Percentiles rank a stretch among this genome's conserved stretches.
These are phyloP conservation scores for Dipus sagitta DNA, from an alignment of 2,797 vertebrate genomes.

Conservation along the genomic window DNA sequence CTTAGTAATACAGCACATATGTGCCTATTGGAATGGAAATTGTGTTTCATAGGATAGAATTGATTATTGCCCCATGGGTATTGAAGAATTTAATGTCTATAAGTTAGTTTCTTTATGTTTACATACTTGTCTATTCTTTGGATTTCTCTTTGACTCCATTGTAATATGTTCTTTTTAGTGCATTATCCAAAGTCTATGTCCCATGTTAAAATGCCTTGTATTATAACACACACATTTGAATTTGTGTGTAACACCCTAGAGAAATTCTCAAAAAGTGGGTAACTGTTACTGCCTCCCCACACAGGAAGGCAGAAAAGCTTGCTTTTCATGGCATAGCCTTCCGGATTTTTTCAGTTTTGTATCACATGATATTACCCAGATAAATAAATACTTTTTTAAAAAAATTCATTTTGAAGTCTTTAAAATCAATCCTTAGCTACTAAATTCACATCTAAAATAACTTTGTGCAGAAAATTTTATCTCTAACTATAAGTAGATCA, in stretches of 20 bases:
- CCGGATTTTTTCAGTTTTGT: neutral
- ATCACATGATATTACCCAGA: neutral
- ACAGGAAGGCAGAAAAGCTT: neutral
- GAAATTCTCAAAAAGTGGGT: neutral
- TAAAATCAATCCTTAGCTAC: slow-evolving; percentile 1
- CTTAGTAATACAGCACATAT: neutral
- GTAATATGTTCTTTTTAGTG: neutral
- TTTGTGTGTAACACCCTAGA: neutral
- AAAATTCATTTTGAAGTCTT: neutral
- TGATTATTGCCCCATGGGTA: neutral
- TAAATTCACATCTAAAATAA: slow-evolving; percentile 38
- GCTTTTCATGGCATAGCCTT: neutral
- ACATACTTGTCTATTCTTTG: neutral
- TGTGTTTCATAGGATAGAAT: neutral
- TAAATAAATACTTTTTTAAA: neutral
- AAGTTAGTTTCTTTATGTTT: slow-evolving; percentile 41
- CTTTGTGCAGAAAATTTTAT: slow-evolving; percentile 21
- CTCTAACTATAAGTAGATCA: neutral
- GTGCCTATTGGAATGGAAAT: neutral
- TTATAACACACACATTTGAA: neutral
- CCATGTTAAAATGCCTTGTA: neutral
- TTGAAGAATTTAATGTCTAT: neutral
- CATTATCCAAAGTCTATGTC: neutral
- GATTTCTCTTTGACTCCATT: slow-evolving; percentile 7
- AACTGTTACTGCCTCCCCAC: neutral